Evolutionary conservation across 2,888 invertebrate genomes (phyloP), one percentile per base, ranked within the genome.

Genomic region (Tenthredo distinguenda): DNA sequence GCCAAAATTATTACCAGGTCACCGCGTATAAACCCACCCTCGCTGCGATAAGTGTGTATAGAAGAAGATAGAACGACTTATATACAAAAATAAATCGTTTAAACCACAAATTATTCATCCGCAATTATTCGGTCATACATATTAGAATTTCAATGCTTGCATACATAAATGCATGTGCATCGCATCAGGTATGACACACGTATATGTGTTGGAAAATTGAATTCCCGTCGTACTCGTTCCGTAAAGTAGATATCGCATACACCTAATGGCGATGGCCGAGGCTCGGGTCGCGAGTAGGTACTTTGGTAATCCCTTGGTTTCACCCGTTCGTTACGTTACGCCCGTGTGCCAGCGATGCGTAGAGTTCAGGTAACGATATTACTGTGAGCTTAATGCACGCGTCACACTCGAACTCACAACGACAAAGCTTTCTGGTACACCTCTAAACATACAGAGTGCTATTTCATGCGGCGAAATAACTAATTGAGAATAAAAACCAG

Each of bases 301-400:
- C 83, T 83, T 83, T 50, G 83, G 34, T 83, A 83, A 83, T 83
- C 83, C 83, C 68, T 83, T 71, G 68, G 83, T 83, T 83, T 83
- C 71, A 71, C 26, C 71, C 82, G 82, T 82, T 82, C 65, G 65
- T 65, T 65, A 47, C 47, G 47, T 47, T 47, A 47, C 47, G 47
- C 47, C 47, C 55, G 55, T n/a, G 55, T n/a, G 55, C 47, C 68
- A 26, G 15, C 83, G 83, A 83, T 83, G 83, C 83, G 68, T 83
- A 71, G 43, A 43, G 71, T 58, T 43, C 71, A 71, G 71, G 65
- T 83, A 83, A 83, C 83, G 68, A 68, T 83, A 83, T 83, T 83
- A 83, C 83, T 12, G 31, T 31, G 68, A 83, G 83, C 71, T 71
- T 83, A 71, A 83, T 83, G 83, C 83, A 83, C 68, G 68, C 83